Evolutionary conservation across 2,797 vertebrate genomes (phyloP).

Genomic region (Sebastes cheni): DNA sequence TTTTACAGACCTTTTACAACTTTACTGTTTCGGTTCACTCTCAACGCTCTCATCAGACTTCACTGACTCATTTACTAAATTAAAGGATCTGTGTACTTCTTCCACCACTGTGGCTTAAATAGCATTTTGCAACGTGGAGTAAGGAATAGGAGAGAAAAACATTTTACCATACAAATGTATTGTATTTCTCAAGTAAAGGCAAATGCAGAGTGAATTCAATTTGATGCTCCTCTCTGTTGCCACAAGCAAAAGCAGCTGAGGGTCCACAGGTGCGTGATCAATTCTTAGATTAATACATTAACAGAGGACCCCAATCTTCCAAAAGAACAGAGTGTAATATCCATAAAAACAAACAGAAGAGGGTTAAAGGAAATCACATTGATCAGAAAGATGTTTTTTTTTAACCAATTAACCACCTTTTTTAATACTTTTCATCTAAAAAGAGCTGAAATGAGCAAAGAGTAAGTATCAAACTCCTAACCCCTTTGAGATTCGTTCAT

Average conservation of each 20-base stretch:
- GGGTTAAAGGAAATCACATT: background rate
- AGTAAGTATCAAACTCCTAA: background rate
- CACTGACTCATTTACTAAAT: background rate
- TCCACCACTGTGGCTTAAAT: background rate
- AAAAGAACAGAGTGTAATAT: background rate
- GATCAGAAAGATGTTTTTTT: background rate
- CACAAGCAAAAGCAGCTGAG: too few species aligned
- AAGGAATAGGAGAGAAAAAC: background rate
- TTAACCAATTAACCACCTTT: background rate
- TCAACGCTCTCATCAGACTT: background rate
- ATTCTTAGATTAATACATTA: background rate
- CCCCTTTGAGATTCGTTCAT: background rate
- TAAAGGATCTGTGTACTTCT: background rate
- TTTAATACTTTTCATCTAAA: background rate
- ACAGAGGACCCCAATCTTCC: background rate
- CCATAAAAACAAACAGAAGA: background rate
- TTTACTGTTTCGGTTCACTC: background rate
- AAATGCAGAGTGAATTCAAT: background rate
- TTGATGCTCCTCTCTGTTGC: background rate
- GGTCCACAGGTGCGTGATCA: background rate
- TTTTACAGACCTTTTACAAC: background rate
- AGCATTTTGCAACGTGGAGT: background rate
- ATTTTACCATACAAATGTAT: background rate
- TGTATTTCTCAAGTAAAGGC: background rate
- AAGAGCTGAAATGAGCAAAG: background rate